Percentiles rank a stretch among this genome's conserved stretches.
Conservation (phyloP, 2,888 invertebrate species). For the Thelaira solivaga region DNA sequence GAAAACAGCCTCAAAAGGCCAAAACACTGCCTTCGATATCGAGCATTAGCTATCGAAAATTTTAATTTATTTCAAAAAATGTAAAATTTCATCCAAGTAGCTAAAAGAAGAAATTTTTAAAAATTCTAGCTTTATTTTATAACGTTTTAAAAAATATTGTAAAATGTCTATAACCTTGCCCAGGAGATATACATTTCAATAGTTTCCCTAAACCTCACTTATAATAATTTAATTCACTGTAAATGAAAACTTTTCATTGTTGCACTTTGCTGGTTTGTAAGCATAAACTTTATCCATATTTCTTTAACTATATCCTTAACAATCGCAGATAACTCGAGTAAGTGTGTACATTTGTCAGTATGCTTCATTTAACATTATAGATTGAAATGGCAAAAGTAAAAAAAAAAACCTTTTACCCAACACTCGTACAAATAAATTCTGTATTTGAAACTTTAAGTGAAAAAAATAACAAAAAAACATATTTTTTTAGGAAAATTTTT, state of each 20-base stretch:
- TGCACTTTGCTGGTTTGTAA: background rate
- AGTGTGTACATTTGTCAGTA: slow-evolving; percentile 56
- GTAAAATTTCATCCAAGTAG: too few species aligned
- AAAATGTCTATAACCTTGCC: background rate
- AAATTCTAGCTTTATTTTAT: too few species aligned
- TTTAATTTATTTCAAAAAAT: too few species aligned
- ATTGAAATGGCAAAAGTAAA: slow-evolving; percentile 14
- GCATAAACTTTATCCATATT: background rate
- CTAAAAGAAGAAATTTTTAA: too few species aligned
- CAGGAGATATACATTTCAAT: background rate
- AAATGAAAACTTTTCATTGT: background rate
- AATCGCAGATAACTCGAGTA: slow-evolving; percentile 47
- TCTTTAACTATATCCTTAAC: slow-evolving; percentile 7
- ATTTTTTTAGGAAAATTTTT: too few species aligned
- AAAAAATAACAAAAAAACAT: too few species aligned
- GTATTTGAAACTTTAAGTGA: background rate
- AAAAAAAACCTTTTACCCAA: background rate
- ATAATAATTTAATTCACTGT: background rate
- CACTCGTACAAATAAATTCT: background rate
- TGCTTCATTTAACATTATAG: slow-evolving; percentile 50
- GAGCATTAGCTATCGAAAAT: too few species aligned
- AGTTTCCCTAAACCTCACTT: too few species aligned
- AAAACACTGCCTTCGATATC: too few species aligned
- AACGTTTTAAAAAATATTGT: too few species aligned
- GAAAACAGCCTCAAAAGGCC: too few species aligned